Evolutionary conservation across 2,797 vertebrate species (phyloP), one percentile per base, ranked within the genome.

Genomic region (Myiothlypis chrysogaster): DNA sequence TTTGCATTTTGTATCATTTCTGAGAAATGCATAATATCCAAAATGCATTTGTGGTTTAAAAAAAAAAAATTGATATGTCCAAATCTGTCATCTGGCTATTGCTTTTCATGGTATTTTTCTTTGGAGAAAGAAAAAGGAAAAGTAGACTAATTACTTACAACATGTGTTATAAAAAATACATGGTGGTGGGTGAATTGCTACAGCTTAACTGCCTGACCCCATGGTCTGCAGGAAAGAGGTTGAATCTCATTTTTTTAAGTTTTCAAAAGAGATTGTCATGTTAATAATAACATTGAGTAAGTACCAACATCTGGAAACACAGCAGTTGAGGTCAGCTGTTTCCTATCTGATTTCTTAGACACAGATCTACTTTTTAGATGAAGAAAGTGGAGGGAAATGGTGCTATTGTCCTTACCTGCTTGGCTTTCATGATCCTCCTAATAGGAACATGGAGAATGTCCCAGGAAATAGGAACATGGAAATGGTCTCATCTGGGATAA

Each of bases 361-460:
- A 35, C 9, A 12, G 30, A 3, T 63, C 52, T 47, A 6, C 25
- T 83, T 65, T 85, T 77, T 23, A 83, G 57, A 24, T 75, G 20
- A 23, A 61, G n/a, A 32, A 80, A 55, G 20, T 34, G 6, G 68
- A 57, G 59, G 65, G 59, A 85, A 77, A 10, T 21, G 6, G 7
- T 60, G 12, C 23, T 64, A 0, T 60, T 69, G 30, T 50, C 10
- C 20, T 78, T 32, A 12, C 1, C 10, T 79, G 14, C 28, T 59
- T 63, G 60, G 8, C 14, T 80, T 81, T 78, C 41, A 24, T 0
- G 0, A 28, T 56, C 34, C 19, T 61, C 19, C 0, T 46, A 37
- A 52, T 19, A 87, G 43, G 41, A 82, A 30, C 27, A 14, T 34
- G 32, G 37, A 39, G 37, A 39, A 6, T 39, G 13, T 39, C 37